Base-by-base conservation (phyloP, 2,888 invertebrate species). In the Hanleya hanleyi region DNA sequence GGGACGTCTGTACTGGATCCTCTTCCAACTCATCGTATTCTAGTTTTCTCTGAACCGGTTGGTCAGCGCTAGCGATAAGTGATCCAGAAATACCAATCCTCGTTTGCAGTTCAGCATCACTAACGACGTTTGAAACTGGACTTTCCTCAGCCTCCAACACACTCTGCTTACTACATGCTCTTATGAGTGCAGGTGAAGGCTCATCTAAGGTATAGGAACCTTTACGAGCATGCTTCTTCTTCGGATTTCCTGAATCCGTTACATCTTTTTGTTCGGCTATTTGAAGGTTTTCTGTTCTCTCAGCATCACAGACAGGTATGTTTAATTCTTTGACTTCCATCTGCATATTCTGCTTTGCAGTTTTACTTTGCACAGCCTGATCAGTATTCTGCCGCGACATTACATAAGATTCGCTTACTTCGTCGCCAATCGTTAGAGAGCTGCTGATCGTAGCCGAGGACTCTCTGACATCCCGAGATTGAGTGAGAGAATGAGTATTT, bases 191-290 rank as follows among this genome's bases (percentile, higher is more conserved):
- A 0, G 95, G 95, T 84, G 96, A 95, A 0, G 96, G 96, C 32
- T 93, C 92, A 0, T 95, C 93, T 64, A 96, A 90, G 0, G 95
- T 94, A 85, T 96, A 96, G 0, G 96, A 96, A 76, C 94, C 94
- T 84, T 95, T 95, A 67, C 96, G 92, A 15, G 94, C 92, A 70
- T 86, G 85, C 35, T 22, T 1, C 29, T 33, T 57, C 5, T 57
- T 57, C 4, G 15, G 2, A 4, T 29, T 26, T 1, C 57, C 57
- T 1, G 4, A 29, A 4, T 57, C 22, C 29, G 22, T 26, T 29
- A 4, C 22, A 26, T 22, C 32, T n/a, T n/a, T n/a, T n/a, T n/a
- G n/a, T n/a, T n/a, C n/a, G n/a, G n/a, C n/a, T n/a, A n/a, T n/a
- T n/a, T n/a, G n/a, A n/a, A n/a, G n/a, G 15, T 18, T 15, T 4